phyloP scores from a whole-genome alignment of 2,797 vertebrate species.

The Momotus momota region DNA sequence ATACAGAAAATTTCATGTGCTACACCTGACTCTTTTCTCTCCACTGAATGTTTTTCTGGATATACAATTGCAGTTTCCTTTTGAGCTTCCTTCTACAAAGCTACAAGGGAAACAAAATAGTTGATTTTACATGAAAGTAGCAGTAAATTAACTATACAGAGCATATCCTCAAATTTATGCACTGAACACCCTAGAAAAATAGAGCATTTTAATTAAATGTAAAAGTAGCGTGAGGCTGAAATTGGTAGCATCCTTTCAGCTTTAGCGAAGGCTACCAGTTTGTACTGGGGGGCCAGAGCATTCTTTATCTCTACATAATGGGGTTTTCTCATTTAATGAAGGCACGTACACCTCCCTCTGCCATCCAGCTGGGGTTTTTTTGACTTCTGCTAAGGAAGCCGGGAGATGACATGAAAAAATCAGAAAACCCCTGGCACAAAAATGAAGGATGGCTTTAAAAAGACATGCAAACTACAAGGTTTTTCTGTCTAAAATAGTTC shows the following conservation, averaged over 20 bases:
- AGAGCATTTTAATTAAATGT: not conserved
- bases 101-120: not conserved
- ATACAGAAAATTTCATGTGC: not conserved
- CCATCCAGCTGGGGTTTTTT: not conserved
- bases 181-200: not conserved
- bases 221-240: not conserved
- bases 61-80: not conserved
- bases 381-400: not conserved
- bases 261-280: not conserved
- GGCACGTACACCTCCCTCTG: not conserved
- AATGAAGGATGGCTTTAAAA: not conserved
- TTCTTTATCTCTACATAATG: not conserved
- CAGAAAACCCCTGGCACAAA: not conserved
- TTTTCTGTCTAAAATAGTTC: not conserved
- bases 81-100: not conserved
- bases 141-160: not conserved
- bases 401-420: not conserved
- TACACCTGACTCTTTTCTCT: not conserved
- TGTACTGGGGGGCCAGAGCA: not conserved
- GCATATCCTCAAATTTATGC: not conserved
- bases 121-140: not conserved
- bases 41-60: not conserved
- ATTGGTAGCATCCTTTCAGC: not conserved
- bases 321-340: not conserved
- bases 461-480: not conserved